phyloP scores from a whole-genome alignment of 2,888 invertebrate genomes.

The Camponotus fellah region DNA sequence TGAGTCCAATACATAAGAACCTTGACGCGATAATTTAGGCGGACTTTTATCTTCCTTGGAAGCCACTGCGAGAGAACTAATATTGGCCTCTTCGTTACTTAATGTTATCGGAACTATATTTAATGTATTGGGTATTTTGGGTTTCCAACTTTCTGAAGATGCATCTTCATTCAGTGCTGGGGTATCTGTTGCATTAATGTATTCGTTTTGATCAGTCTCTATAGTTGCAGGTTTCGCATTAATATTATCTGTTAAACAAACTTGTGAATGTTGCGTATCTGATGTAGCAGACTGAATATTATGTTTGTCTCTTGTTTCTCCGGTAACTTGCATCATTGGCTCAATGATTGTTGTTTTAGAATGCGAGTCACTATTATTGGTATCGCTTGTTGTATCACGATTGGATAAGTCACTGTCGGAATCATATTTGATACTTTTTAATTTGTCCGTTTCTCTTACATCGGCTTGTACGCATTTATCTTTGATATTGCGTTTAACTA shows the following conservation, averaged over 20 bases:
- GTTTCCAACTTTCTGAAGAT: slow-evolving; percentile 76
- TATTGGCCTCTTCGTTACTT: slow-evolving; percentile 55
- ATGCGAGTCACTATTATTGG: slow-evolving; percentile 19
- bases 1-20: slow-evolving; percentile 92
- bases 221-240: slow-evolving; percentile 72
- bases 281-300: slow-evolving; percentile 18
- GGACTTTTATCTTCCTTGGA: slow-evolving; percentile 63
- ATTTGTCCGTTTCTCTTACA: slow-evolving; percentile 39
- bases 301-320: slow-evolving; percentile 31
- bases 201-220: slow-evolving; percentile 76
- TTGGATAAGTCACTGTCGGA: slow-evolving; percentile 46
- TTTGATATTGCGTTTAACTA: slow-evolving; percentile 1
- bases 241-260: slow-evolving; percentile 59
- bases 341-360: slow-evolving; percentile 34
- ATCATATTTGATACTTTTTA: slow-evolving; percentile 34
- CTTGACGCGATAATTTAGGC: slow-evolving; percentile 89
- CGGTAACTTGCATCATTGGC: slow-evolving; percentile 53
- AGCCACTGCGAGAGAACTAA: background rate
- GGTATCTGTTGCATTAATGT: slow-evolving; percentile 71
- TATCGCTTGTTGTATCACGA: slow-evolving; percentile 15
- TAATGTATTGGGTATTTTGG: slow-evolving; percentile 83
- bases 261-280: slow-evolving; percentile 36
- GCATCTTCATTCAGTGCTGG: slow-evolving; percentile 71
- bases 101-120: slow-evolving; percentile 82
- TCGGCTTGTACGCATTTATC: slow-evolving; percentile 8